Evolutionary conservation across 2,113 vertebrate species (phyloP).

Genomic region (Oncorhynchus tshawytscha): DNA sequence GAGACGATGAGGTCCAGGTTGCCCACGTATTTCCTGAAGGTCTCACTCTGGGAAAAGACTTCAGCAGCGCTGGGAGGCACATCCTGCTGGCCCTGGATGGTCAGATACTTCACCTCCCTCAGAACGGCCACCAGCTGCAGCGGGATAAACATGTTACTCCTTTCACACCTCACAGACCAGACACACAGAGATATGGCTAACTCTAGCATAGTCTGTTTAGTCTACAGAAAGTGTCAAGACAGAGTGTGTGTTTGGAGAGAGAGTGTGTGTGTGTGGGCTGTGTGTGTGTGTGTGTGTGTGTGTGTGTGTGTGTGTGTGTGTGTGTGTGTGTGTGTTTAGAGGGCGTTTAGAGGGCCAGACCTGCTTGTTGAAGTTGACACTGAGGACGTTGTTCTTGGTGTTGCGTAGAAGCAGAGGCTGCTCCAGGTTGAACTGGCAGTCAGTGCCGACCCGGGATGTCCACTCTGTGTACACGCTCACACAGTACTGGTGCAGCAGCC

Average conservation of each 20-base stretch:
- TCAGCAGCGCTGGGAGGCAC: conserved; percentile 52
- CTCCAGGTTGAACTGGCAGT: conserved; percentile 72
- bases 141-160: neutral
- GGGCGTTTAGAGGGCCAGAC: conserved; percentile 46
- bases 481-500: conserved; percentile 51
- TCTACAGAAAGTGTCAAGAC: neutral
- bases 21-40: conserved; percentile 71
- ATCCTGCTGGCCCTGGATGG: conserved; percentile 64
- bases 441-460: conserved; percentile 49
- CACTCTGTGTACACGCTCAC: conserved; percentile 56
- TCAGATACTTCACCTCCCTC: conserved; percentile 76
- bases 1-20: conserved; percentile 73
- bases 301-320: neutral
- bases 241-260: neutral
- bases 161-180: neutral
- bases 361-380: conserved; percentile 74
- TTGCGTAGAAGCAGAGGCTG: conserved; percentile 71
- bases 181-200: neutral
- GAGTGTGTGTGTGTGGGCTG: too few relatives aligned
- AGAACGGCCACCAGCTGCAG: conserved; percentile 73
- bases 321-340: too few relatives aligned
- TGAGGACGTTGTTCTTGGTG: conserved; percentile 33
- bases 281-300: too few relatives aligned
- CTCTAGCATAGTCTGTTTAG: neutral
- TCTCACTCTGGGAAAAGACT: conserved; percentile 67